These are phyloP conservation scores for Dinomys branickii DNA, from an alignment of 2,113 vertebrate species.

Conservation along the genomic window DNA sequence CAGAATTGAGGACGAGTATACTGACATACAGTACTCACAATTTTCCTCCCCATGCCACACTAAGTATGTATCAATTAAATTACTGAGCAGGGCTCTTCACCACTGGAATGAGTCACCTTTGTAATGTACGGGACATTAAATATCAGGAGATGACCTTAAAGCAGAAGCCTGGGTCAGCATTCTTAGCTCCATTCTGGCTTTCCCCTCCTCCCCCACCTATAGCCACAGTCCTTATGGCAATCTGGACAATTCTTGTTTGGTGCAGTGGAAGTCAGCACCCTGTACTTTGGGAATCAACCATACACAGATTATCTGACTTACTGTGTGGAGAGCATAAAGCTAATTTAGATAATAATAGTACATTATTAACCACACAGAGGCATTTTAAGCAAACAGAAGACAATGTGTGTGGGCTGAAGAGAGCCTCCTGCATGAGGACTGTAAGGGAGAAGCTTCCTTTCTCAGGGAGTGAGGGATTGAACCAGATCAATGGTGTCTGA, in stretches of 20 bases:
- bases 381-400: conserved; percentile 41
- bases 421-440: not conserved
- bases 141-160: not conserved
- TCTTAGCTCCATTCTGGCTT: not conserved
- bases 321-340: not conserved
- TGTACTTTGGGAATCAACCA: not conserved
- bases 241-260: not conserved
- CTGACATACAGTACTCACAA: not conserved
- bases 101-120: not conserved
- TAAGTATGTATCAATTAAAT: not conserved
- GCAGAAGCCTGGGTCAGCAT: not conserved
- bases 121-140: not conserved
- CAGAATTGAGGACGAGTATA: not conserved
- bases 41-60: not conserved
- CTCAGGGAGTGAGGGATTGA: not conserved
- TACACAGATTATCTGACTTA: not conserved
- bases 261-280: not conserved
- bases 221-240: not conserved
- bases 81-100: not conserved
- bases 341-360: conserved; percentile 43
- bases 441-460: not conserved
- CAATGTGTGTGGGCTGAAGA: not conserved
- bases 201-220: not conserved
- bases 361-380: not conserved
- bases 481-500: not conserved